phyloP scores from a whole-genome alignment of 2,888 invertebrate genomes.

The Spatulosminthurus flaviceps region DNA sequence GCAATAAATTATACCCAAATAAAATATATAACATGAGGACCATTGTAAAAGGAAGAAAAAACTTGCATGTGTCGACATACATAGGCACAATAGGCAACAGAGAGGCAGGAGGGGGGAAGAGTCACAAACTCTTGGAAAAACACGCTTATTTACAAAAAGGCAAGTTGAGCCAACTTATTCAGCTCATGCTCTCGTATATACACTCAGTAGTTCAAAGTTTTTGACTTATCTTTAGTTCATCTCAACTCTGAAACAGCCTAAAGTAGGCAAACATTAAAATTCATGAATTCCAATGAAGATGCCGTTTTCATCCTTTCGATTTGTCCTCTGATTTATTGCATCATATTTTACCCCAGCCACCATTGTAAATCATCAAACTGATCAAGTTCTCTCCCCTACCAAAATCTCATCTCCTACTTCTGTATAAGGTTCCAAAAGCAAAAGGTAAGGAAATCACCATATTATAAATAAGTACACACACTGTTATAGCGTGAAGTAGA shows the following conservation, averaged over 20 bases:
- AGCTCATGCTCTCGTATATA: neutral
- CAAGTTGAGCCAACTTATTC: neutral
- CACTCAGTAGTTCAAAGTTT: constrained; percentile 32
- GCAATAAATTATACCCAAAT: constrained; percentile 32
- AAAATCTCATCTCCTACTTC: neutral
- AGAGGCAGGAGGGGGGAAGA: neutral
- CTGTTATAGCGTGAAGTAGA: too few relatives aligned
- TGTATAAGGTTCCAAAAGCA: neutral
- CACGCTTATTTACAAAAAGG: neutral
- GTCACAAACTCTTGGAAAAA: neutral
- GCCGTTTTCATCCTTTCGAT: constrained; percentile 39
- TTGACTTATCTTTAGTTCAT: constrained; percentile 13
- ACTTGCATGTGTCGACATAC: constrained; percentile 1
- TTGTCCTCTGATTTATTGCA: constrained; percentile 40
- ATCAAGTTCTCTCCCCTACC: neutral
- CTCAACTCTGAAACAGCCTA: constrained; percentile 26
- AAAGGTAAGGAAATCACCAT: neutral
- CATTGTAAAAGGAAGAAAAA: neutral
- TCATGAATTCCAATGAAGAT: constrained; percentile 44
- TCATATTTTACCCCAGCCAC: constrained; percentile 37
- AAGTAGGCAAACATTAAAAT: constrained; percentile 42
- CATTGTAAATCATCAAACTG: constrained; percentile 41
- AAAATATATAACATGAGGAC: constrained; percentile 5
- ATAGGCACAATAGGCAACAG: neutral
- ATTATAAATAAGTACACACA: too few relatives aligned